Base-by-base conservation (phyloP, 2,113 vertebrate species). In the Elachura formosa region DNA sequence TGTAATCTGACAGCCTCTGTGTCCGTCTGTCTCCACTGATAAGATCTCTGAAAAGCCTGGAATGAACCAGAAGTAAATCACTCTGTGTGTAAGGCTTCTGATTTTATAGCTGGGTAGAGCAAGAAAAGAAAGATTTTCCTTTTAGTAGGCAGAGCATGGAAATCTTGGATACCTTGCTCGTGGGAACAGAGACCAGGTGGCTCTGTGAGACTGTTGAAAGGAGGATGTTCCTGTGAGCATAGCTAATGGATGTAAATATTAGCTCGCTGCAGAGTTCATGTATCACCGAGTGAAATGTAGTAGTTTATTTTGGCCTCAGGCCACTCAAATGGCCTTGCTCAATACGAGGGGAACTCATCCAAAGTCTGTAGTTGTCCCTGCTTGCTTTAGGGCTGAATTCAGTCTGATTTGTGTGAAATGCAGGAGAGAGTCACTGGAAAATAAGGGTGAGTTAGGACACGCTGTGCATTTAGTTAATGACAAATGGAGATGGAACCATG, bases 231-330 rank as follows among this genome's bases (percentile, higher is more conserved):
- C 73, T 93, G 25, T 36, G 55, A 79, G 72, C 78, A 45, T 46
- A 84, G 75, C 88, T 96, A 96, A 90, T 67, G 79, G 82, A 51
- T 86, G 85, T 88, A 94, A 95, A 93, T 96, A 93, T 80, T 93
- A 91, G 67, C 82, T 96, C 3, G 0, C 61, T 88, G 72, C 79
- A 64, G 82, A 80, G 85, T 81, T 95, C 56, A 11, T 48, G 90
- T 96, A 77, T 93, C 51, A 38, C 90, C 13, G 23, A 46, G 72
- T 74, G 73, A 89, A 93, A 48, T 12, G 4, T 77, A 64, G 89
- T 87, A 72, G 87, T 91, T 90, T 94, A 93, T 90, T 96, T 95
- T 96, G 90, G 95, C 95, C 90, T 90, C 4, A 1, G 85, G 93
- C 93, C 93, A 81, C 7, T 0, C 41, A 85, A 88, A 86, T 74